Evolutionary conservation across 2,888 invertebrate genomes (phyloP), one percentile per base, ranked within the genome.

Genomic region (Furcula furcula): DNA sequence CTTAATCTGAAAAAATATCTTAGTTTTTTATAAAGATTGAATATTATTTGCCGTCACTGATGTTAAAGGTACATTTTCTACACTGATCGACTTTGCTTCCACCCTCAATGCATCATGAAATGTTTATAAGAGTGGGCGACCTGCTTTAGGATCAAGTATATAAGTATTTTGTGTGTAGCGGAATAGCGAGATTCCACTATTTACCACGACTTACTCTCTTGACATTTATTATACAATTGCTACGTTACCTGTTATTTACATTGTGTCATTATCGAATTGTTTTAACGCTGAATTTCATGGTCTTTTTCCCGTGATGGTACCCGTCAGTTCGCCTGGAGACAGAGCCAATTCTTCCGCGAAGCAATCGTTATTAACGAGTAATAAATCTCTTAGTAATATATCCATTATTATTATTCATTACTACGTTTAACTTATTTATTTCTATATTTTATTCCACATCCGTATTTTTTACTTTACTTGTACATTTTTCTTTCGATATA

Each of bases 331-430:
- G 95, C 95, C 93, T 97, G 97, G 97, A 95, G 95, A 93, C 94
- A 95, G 94, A 97, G 96, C 93, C 93, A 95, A 91, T 94, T 96
- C 95, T 97, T 97, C 96, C 95, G 94, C 94, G 95, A 97, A 92
- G 96, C 96, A 91, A 95, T 96, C 91, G 94, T 94, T 92, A 92
- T 92, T 91, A 93, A 93, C 90, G 94, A 94, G 94, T 94, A 94
- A 94, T 90, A 83, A 86, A 83, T 83, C 78, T 88, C 84, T 89
- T 78, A 78, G 76, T 84, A 75, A 86, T 90, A 83, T 80, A 80
- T 76, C 73, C 73, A 82, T 82, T 85, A 82, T 81, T 79, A 78
- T 78, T 78, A 85, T 85, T 86, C 78, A 84, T 84, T 77, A 67
- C 55, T 73, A 75, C 66, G 71, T 79, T 79, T 76, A 42, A 60